Conservation (phyloP, 2,113 vertebrate genomes). For the Mohoua ochrocephala region DNA sequence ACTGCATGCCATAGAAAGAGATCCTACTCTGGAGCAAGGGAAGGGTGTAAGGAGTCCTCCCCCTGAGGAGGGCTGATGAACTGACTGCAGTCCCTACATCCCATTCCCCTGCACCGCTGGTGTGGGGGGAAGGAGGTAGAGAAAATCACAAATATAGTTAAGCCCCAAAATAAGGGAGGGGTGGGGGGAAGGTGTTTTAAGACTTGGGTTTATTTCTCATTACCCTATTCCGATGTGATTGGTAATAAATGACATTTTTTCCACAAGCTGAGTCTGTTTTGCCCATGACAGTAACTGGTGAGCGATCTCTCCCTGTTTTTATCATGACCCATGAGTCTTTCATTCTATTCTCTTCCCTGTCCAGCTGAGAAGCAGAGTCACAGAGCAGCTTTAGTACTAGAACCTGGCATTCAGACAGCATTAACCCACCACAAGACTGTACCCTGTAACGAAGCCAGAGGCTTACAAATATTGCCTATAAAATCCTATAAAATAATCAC, state of each 20-base stretch:
- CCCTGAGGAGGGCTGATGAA: not conserved
- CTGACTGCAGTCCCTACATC: not conserved
- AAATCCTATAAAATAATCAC: not conserved
- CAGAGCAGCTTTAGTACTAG: not conserved
- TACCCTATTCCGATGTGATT: not conserved
- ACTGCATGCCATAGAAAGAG: fast-evolving
- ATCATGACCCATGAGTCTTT: not conserved
- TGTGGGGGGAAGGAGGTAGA: not conserved
- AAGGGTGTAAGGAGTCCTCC: not conserved
- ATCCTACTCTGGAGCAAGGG: not conserved
- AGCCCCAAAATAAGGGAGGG: not conserved
- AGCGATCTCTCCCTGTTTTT: fast-evolving
- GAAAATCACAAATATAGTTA: not conserved
- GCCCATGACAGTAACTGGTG: not conserved
- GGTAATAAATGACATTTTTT: not conserved
- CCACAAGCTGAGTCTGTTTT: not conserved
- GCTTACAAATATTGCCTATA: not conserved
- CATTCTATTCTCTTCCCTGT: not conserved
- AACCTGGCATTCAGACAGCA: not conserved
- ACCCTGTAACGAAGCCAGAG: not conserved
- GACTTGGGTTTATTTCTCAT: not conserved
- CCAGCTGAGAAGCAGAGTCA: not conserved
- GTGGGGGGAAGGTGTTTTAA: not conserved
- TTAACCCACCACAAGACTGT: not conserved
- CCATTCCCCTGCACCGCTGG: fast-evolving